Evolutionary conservation across 2,888 invertebrate genomes (phyloP), one percentile per base, ranked within the genome.

Genomic region (Andrena bicolor): DNA sequence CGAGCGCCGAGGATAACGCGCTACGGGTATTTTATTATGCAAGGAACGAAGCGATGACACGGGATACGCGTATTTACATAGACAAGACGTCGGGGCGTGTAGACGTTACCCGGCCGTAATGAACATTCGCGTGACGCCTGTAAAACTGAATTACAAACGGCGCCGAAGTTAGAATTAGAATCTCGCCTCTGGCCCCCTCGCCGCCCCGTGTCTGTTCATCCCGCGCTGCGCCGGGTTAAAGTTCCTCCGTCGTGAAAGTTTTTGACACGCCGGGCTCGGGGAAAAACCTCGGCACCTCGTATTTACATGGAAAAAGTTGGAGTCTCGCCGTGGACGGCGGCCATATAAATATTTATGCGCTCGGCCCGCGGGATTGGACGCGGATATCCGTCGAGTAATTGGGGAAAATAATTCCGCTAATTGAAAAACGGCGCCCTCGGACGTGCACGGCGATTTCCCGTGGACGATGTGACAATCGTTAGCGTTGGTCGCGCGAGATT

Each of bases 61-160:
- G 71, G 74, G 58, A 75, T 53, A 66, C 35, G 23, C 48, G 56
- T 61, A 82, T 82, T 76, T 80, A 35, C 80, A 70, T 72, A 75
- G 76, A 76, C 76, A 76, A 71, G 58, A 64, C 63, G 35, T 10
- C 23, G 41, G 23, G n/a, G 28, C 30, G 63, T 48, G 78, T 58
- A 56, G 66, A 80, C 63, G 65, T 63, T 65, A 28, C 20, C 63
- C 68, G 51, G 51, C 41, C 23, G 80, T 80, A 81, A 81, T 65
- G 74, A 80, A 74, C 70, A 65, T 70, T 74, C 79, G 53, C 69
- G 64, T 81, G 64, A 79, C 73, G 41, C 70, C 49, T 48, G 71
- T 66, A 58, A 80, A 82, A 82, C 73, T 73, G 68, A 79, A 79
- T 81, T 81, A 79, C 63, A 81, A 81, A 79, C 80, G 80, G 75